Percentiles rank a stretch among this genome's conserved stretches.
Conservation (phyloP, 2,888 invertebrate genomes). For the Hipparchia sbordonii region DNA sequence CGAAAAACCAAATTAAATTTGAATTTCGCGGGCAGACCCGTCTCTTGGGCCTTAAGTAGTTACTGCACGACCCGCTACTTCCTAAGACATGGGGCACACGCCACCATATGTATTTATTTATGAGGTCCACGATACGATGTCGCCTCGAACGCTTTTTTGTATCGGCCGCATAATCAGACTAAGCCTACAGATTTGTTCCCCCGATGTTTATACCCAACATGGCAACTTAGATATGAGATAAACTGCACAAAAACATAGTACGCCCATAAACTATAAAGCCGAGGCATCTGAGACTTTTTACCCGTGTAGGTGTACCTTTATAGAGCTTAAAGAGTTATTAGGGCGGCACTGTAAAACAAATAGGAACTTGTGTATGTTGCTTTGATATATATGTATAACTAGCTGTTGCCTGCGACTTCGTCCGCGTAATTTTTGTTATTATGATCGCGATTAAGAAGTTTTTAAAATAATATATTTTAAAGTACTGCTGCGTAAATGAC, state of each 20-base stretch:
- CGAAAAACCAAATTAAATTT: too few species aligned
- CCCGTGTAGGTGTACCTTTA: background rate
- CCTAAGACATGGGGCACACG: slow-evolving; percentile 43
- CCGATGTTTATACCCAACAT: slow-evolving; percentile 35
- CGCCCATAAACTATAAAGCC: slow-evolving; percentile 12
- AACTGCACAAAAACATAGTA: slow-evolving; percentile 18
- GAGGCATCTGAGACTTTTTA: slow-evolving; percentile 5
- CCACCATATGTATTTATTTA: slow-evolving; percentile 73
- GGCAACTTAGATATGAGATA: slow-evolving; percentile 26
- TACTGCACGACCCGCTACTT: slow-evolving; percentile 17
- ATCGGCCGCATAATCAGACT: slow-evolving; percentile 57
- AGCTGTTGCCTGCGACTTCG: too few species aligned
- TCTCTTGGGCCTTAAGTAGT: too few species aligned
- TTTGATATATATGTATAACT: background rate
- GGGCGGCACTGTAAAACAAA: background rate
- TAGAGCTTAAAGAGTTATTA: slow-evolving; percentile 4
- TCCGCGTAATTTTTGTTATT: too few species aligned
- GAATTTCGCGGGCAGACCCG: too few species aligned
- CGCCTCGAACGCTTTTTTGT: slow-evolving; percentile 72
- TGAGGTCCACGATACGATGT: slow-evolving; percentile 72
- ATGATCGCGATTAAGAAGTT: too few species aligned
- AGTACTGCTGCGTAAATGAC: too few species aligned
- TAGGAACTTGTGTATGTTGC: background rate
- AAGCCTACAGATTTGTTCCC: slow-evolving; percentile 58
- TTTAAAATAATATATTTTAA: too few species aligned